A percentile compares a stretch with the other conserved stretches of the same genome.
These are phyloP conservation scores for Lepidotrigona ventralis DNA, from an alignment of 1,140 invertebrate genomes.

Conservation along the genomic window DNA sequence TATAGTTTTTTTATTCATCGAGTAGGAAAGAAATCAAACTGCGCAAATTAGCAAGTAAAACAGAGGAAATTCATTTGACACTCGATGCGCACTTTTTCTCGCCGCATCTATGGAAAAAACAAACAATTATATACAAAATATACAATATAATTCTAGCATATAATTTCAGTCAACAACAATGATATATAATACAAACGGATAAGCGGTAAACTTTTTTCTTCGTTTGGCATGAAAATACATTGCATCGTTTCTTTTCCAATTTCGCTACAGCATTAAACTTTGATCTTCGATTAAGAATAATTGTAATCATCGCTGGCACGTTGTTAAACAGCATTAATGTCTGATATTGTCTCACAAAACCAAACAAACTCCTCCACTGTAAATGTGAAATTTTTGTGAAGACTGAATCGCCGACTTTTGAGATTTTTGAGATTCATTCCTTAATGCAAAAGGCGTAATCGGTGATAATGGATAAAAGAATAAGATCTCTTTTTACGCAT, in stretches of 20 bases:
- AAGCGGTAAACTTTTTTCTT: background rate
- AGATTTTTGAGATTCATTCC: too few species aligned
- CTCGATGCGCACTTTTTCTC: too few species aligned
- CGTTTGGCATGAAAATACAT: background rate
- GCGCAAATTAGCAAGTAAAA: background rate
- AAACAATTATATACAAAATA: background rate
- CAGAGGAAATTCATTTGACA: background rate
- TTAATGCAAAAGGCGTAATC: background rate
- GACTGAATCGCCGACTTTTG: too few species aligned
- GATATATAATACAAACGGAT: background rate
- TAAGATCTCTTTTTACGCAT: background rate
- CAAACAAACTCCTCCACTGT: background rate
- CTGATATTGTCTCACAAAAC: background rate
- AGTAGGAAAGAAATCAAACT: background rate
- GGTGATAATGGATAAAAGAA: background rate
- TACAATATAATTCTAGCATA: background rate
- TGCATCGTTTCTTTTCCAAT: too few species aligned
- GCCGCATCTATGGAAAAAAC: too few species aligned
- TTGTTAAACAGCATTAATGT: background rate
- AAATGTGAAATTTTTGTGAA: background rate
- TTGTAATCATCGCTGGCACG: background rate
- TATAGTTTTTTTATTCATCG: conserved; percentile 8
- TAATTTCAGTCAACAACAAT: background rate
- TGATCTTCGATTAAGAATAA: background rate
- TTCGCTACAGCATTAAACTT: background rate